Conservation (phyloP, 2,888 invertebrate genomes). For the Zele albiditarsus region DNA sequence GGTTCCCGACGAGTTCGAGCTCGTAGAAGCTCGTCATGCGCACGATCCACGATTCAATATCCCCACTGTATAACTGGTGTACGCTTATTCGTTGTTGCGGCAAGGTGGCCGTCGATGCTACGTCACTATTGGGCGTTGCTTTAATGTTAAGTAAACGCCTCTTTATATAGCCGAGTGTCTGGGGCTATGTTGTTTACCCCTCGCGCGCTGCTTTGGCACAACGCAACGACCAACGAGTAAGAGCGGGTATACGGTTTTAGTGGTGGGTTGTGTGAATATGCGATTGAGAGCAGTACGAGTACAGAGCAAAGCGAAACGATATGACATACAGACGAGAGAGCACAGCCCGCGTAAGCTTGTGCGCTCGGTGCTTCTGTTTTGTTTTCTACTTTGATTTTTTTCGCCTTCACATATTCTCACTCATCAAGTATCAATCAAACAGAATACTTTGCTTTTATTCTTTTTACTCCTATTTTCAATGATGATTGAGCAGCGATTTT, state of each 20-base stretch:
- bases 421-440: too few relatives aligned
- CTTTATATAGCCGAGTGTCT: slow-evolving; percentile 55
- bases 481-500: too few relatives aligned
- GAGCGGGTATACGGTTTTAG: background rate
- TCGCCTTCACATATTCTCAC: background rate
- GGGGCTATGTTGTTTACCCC: slow-evolving; percentile 71
- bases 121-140: slow-evolving; percentile 68
- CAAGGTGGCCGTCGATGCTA: slow-evolving; percentile 71
- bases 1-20: slow-evolving; percentile 65
- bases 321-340: slow-evolving; percentile 10
- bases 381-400: background rate
- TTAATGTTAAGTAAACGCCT: slow-evolving; percentile 62
- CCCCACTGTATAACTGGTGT: slow-evolving; percentile 71
- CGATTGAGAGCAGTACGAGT: background rate
- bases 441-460: too few relatives aligned
- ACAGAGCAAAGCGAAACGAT: background rate
- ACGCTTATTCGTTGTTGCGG: slow-evolving; percentile 61
- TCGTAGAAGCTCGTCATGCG: slow-evolving; percentile 65
- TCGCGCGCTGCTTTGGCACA: slow-evolving; percentile 65
- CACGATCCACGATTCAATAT: slow-evolving; percentile 59
- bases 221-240: slow-evolving; percentile 8
- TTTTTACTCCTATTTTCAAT: too few relatives aligned
- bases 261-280: background rate
- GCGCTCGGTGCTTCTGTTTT: background rate
- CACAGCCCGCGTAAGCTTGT: background rate